A percentile compares a stretch with the other conserved stretches of the same genome.
Evolutionary conservation across 2,113 vertebrate genomes (phyloP).

Genomic region (Actenoides lindsayi): DNA sequence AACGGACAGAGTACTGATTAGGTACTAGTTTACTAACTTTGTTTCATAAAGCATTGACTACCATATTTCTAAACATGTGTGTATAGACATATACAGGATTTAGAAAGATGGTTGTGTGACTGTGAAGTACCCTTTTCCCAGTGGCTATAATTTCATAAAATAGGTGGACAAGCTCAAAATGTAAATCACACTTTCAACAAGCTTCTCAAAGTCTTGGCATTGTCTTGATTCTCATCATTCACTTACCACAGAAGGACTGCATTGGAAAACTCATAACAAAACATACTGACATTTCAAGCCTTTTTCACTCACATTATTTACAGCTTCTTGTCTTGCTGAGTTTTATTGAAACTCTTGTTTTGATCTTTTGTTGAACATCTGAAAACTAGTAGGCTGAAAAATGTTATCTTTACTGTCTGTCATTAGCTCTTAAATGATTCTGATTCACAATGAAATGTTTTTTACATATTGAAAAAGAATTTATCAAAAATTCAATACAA

Average conservation of each 20-base stretch:
- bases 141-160: not conserved
- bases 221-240: slow-evolving; percentile 39
- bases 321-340: slow-evolving; percentile 65
- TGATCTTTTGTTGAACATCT: slow-evolving; percentile 69
- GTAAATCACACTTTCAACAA: not conserved
- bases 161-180: not conserved
- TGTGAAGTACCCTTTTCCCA: not conserved
- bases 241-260: slow-evolving; percentile 32
- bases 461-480: slow-evolving; percentile 35
- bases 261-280: slow-evolving; percentile 61
- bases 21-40: not conserved
- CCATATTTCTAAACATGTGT: not conserved
- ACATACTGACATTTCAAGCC: slow-evolving; percentile 73
- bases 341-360: slow-evolving; percentile 72
- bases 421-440: slow-evolving; percentile 66
- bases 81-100: not conserved
- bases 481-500: slow-evolving; percentile 61
- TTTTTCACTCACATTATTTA: slow-evolving; percentile 61
- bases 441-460: slow-evolving; percentile 38
- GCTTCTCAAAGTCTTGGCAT: not conserved
- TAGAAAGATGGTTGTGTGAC: not conserved
- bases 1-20: not conserved
- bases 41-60: not conserved
- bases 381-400: slow-evolving; percentile 71
- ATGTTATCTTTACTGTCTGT: slow-evolving; percentile 43